Evolutionary conservation across 1,140 invertebrate species (phyloP).

Genomic region (Eupeodes corollae): DNA sequence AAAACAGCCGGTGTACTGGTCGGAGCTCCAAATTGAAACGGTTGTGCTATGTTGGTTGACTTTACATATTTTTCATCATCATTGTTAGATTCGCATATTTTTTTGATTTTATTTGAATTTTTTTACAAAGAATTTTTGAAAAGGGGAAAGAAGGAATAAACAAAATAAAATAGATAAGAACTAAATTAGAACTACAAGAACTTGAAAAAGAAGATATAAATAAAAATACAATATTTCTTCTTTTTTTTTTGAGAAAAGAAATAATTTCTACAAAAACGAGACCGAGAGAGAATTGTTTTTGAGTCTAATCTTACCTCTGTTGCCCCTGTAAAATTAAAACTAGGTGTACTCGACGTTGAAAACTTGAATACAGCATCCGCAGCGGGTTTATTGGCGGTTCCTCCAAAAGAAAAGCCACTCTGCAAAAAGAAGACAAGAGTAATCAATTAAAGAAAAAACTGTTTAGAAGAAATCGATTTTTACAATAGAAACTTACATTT

Average conservation of each 20-base stretch:
- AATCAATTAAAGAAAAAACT: too few species aligned
- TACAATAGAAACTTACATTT: too few species aligned
- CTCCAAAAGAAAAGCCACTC: background rate
- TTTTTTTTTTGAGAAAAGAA: too few species aligned
- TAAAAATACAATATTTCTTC: too few species aligned
- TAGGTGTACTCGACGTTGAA: background rate
- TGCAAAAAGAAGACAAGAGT: too few species aligned
- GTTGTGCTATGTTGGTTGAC: background rate
- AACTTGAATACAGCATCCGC: background rate
- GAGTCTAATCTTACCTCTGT: background rate
- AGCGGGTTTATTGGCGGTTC: background rate
- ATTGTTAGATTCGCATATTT: background rate
- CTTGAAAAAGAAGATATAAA: too few species aligned
- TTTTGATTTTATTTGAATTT: background rate
- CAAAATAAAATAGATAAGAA: too few species aligned
- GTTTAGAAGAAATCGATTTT: too few species aligned
- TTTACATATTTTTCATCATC: background rate
- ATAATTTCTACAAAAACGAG: background rate
- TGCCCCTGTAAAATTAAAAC: background rate
- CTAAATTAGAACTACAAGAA: too few species aligned
- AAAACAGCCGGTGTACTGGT: background rate
- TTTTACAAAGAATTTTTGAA: background rate
- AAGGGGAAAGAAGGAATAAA: too few species aligned
- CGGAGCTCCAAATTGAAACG: background rate
- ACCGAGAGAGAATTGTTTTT: background rate